phyloP scores from a whole-genome alignment of 2,888 invertebrate species.

The Polyommatus icarus region DNA sequence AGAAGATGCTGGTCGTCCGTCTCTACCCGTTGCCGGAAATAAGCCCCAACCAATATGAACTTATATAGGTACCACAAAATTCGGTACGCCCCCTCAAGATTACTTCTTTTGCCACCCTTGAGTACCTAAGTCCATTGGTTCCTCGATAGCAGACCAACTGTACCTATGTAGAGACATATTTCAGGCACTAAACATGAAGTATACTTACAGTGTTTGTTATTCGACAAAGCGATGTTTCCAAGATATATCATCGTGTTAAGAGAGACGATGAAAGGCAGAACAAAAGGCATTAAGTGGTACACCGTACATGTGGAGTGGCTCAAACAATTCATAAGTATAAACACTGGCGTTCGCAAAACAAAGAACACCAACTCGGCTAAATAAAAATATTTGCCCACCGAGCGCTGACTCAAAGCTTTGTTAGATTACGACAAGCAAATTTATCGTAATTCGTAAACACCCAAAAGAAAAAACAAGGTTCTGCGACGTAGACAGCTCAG shows the following conservation, averaged over 20 bases:
- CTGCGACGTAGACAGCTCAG: slow-evolving; percentile 1
- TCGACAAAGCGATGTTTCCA: not conserved
- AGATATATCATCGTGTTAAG: slow-evolving; percentile 1
- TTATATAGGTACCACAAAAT: too few relatives aligned
- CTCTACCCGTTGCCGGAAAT: too few relatives aligned
- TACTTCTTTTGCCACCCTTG: too few relatives aligned
- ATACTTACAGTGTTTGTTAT: not conserved
- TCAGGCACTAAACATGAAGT: not conserved
- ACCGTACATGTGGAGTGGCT: slow-evolving; percentile 59
- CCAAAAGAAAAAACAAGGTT: slow-evolving; percentile 29
- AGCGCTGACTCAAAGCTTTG: slow-evolving; percentile 74
- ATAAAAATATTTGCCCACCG: slow-evolving; percentile 77
- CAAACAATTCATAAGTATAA: slow-evolving; percentile 63
- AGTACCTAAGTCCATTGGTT: too few relatives aligned
- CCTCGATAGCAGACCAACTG: too few relatives aligned
- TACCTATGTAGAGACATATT: not conserved
- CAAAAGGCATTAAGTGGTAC: slow-evolving; percentile 14
- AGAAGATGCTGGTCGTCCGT: too few relatives aligned
- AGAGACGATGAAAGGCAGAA: slow-evolving; percentile 11
- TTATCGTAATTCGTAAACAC: slow-evolving; percentile 46
- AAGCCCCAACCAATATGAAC: too few relatives aligned
- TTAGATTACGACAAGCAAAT: slow-evolving; percentile 68
- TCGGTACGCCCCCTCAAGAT: too few relatives aligned
- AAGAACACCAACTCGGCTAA: slow-evolving; percentile 63
- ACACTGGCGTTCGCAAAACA: slow-evolving; percentile 75